Base-by-base conservation (phyloP, 1,140 invertebrate genomes). In the Euschistus heros region DNA sequence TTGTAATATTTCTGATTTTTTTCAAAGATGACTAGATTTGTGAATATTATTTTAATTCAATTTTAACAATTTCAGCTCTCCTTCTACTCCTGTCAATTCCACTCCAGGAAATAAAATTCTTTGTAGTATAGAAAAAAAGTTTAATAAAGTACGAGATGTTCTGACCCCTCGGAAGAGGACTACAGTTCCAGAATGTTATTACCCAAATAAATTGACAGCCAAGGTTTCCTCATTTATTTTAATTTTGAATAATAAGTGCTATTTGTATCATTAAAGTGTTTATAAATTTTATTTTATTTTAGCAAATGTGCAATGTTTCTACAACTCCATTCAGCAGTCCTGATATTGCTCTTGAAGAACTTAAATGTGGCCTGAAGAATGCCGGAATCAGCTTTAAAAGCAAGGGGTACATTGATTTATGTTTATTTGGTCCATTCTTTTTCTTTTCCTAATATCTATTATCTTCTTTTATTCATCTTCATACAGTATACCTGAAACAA, bases 221-320 rank as follows among this genome's bases (percentile, higher is more conserved):
- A 83, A 82, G 73, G 80, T 80, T 72, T 66, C 66, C 71, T 64
- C 47, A 17, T 24, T 54, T 62, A 24, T 30, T 59, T 52, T 13
- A 64, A 62, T 42, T 37, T 62, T 62, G 17, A 42, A 47, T 10
- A 20, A 10, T 50, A 20, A 50, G 2, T 15, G 7, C 2, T n/a
- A 50, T 10, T 18, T 50, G 10, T 50, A 2, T 18, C 14, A 20
- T 37, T 37, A 37, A 37, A 37, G 7, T 30, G 7, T 30, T 30
- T 24, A 22, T 47, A 6, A 4, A 54, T 46, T 22, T 47, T 42
- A 57, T 63, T 65, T 54, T 42, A 15, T 69, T 78, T 13, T 72
- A 89, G 86, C 82, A 84, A 65, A 74, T 88, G 46, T 85, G 83
- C 70, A 89, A 89, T 74, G 82, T 91, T 26, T 88, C 86, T 7